phyloP scores from a whole-genome alignment of 2,113 vertebrate species.

The Rhegmatorhina hoffmannsi region DNA sequence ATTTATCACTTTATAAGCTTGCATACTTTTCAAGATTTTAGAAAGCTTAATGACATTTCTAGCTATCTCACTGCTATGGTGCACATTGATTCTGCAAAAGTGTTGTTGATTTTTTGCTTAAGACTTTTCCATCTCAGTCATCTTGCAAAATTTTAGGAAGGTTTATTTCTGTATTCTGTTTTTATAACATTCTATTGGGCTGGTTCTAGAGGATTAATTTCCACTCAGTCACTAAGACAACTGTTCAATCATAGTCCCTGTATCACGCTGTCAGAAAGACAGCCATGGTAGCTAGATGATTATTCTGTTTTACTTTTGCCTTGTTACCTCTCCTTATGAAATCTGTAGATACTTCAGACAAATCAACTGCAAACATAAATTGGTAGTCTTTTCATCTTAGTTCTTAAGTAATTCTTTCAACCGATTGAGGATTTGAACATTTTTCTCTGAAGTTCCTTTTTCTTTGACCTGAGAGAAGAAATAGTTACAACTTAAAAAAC shows the following conservation, averaged over 20 bases:
- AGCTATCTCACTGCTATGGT: not conserved
- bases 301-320: not conserved
- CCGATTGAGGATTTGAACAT: accelerated
- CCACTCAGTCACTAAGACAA: accelerated
- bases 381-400: not conserved
- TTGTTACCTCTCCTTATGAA: not conserved
- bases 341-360: not conserved
- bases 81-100: not conserved
- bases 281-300: not conserved
- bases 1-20: not conserved
- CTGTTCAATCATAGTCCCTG: not conserved
- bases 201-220: not conserved
- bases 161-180: not conserved
- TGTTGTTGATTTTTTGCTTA: not conserved
- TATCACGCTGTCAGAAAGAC: not conserved
- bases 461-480: not conserved
- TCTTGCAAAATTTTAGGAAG: not conserved
- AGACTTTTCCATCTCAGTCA: not conserved
- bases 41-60: not conserved
- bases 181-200: not conserved
- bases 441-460: not conserved
- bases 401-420: not conserved
- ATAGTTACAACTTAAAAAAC: not conserved
- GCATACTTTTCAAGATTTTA: not conserved
- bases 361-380: not conserved